Percentiles rank a stretch among this genome's conserved stretches.
These are phyloP conservation scores for Idaea aversata DNA, from an alignment of 2,888 invertebrate genomes.

Conservation along the genomic window DNA sequence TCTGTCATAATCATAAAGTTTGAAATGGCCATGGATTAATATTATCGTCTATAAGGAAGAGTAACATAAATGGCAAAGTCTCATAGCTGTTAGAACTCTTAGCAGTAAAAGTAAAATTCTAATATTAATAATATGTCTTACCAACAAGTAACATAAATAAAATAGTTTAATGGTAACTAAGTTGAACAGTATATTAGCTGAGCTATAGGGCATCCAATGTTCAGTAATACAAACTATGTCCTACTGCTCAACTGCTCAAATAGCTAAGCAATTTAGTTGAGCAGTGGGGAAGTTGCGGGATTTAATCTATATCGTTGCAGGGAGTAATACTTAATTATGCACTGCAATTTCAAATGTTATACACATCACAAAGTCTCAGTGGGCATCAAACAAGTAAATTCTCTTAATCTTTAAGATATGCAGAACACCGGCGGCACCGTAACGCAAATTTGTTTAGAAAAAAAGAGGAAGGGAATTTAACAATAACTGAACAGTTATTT, in stretches of 20 bases:
- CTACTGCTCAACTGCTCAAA: too few relatives aligned
- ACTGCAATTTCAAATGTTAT: too few relatives aligned
- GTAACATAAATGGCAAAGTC: neutral
- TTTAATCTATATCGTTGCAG: neutral
- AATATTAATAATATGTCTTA: neutral
- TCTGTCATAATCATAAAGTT: slow-evolving; percentile 33
- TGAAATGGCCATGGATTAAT: slow-evolving; percentile 28
- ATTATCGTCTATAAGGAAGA: slow-evolving; percentile 29
- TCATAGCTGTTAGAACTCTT: neutral
- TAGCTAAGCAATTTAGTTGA: too few relatives aligned
- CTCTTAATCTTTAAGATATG: neutral
- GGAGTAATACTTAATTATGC: too few relatives aligned
- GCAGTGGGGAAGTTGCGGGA: too few relatives aligned
- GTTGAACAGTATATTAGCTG: too few relatives aligned
- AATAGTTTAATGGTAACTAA: neutral
- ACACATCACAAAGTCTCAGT: too few relatives aligned
- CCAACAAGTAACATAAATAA: neutral
- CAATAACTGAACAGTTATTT: neutral
- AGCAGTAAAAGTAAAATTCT: neutral
- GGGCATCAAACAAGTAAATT: neutral
- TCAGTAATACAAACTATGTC: too few relatives aligned
- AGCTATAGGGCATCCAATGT: too few relatives aligned
- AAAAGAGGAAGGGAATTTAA: neutral
- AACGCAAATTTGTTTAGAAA: neutral
- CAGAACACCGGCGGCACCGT: neutral